Evolutionary conservation across 2,797 vertebrate genomes (phyloP).

Genomic region (Yasuhikotakia modesta): DNA sequence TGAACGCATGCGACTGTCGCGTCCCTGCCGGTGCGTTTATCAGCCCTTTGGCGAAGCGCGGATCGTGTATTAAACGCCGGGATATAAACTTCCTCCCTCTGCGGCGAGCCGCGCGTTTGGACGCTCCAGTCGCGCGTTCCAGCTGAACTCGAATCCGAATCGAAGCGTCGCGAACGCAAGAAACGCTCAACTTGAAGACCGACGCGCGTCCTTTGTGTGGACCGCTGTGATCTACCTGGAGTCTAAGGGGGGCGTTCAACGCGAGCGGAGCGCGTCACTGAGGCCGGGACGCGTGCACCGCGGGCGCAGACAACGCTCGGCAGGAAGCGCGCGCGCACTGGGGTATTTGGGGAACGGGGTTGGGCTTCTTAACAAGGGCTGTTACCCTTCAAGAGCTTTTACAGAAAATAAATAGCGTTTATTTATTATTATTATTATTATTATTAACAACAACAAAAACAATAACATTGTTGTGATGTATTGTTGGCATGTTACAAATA

Average conservation of each 20-base stretch:
- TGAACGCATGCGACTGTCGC: conserved; percentile 27
- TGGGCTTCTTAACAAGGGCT: conserved; percentile 69
- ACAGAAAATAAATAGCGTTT: background rate
- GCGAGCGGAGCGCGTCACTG: conserved; percentile 17
- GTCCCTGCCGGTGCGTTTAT: conserved; percentile 12
- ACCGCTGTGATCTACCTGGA: conserved; percentile 46
- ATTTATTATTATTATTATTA: too few species aligned
- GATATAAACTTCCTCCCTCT: conserved; percentile 20
- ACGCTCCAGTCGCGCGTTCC: conserved; percentile 13
- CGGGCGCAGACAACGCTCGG: conserved; percentile 45
- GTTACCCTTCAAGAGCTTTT: conserved; percentile 48
- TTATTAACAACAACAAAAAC: too few species aligned
- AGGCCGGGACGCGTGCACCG: conserved; percentile 62
- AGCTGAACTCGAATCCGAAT: conserved; percentile 36
- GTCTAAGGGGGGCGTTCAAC: conserved; percentile 24
- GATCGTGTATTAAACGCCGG: background rate
- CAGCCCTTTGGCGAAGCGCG: background rate
- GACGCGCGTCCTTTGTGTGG: conserved; percentile 70
- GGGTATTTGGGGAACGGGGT: conserved; percentile 66
- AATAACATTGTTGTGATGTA: too few species aligned
- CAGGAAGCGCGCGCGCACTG: conserved; percentile 55
- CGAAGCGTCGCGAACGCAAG: conserved; percentile 46
- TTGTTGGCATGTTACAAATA: too few species aligned
- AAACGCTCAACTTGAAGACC: conserved; percentile 58
- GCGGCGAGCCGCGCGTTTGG: too few species aligned